Evolutionary conservation across 2,888 invertebrate species (phyloP).

Genomic region (Isoperla grammatica): DNA sequence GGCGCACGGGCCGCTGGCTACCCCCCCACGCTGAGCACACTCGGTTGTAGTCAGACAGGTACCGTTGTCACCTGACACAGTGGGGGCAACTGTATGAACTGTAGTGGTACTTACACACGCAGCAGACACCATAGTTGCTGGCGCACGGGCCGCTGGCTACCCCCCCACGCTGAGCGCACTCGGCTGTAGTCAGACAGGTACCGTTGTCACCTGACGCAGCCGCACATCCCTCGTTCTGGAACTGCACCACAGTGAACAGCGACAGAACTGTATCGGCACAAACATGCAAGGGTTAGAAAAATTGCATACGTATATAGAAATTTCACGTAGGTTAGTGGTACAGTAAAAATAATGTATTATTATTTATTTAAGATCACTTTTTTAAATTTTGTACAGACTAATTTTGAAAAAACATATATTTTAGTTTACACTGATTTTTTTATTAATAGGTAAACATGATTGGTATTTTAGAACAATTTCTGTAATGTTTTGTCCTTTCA

Average conservation of each 20-base stretch:
- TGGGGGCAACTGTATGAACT: too few relatives aligned
- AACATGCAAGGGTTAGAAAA: neutral
- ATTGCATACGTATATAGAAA: slow-evolving; percentile 4
- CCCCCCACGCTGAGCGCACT: slow-evolving; percentile 68
- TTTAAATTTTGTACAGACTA: neutral
- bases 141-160: slow-evolving; percentile 74
- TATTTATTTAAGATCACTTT: neutral
- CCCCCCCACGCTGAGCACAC: slow-evolving; percentile 66
- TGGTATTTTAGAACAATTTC: too few relatives aligned
- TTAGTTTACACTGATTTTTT: too few relatives aligned
- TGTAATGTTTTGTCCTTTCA: too few relatives aligned
- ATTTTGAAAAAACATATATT: too few relatives aligned
- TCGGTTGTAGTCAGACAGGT: slow-evolving; percentile 70
- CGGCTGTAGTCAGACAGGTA: slow-evolving; percentile 66
- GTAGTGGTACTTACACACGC: slow-evolving; percentile 68
- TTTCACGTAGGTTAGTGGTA: neutral
- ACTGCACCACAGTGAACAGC: slow-evolving; percentile 72
- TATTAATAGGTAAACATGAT: too few relatives aligned
- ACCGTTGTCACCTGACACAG: slow-evolving; percentile 74
- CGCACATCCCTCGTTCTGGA: slow-evolving; percentile 68
- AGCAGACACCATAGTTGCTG: slow-evolving; percentile 69
- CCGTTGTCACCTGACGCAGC: slow-evolving; percentile 75
- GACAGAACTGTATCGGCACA: slow-evolving; percentile 58
- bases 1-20: slow-evolving; percentile 72
- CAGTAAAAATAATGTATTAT: neutral